A percentile compares a stretch with the other conserved stretches of the same genome.
Conservation (phyloP, 2,797 vertebrate genomes). For the Phalloptychus januarius region DNA sequence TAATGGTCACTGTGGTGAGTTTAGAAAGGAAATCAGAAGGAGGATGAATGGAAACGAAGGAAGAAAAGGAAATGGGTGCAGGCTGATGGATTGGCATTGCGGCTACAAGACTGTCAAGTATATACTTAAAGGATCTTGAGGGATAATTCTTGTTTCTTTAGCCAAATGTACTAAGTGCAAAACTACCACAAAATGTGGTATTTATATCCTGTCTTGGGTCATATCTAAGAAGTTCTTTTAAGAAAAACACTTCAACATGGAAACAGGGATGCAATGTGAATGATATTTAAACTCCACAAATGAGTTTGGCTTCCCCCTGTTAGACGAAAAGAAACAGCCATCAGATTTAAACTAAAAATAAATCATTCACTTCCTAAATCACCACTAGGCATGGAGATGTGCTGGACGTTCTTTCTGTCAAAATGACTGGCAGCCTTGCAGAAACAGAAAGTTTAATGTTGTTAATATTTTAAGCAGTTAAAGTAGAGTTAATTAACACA, state of each 20-base stretch:
- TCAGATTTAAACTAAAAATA: neutral
- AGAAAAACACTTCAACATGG: neutral
- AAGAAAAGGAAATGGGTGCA: neutral
- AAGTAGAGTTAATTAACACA: neutral
- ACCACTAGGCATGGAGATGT: neutral
- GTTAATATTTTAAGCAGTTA: neutral
- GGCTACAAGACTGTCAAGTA: constrained; percentile 10
- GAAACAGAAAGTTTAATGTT: neutral
- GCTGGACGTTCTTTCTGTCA: neutral
- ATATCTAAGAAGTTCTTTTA: neutral
- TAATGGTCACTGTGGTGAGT: constrained; percentile 33
- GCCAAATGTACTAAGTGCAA: neutral
- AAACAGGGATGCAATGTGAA: neutral
- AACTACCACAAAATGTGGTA: neutral
- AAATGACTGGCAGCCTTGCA: neutral
- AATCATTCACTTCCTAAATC: neutral
- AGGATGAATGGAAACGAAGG: constrained; percentile 16
- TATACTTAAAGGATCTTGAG: constrained; percentile 10
- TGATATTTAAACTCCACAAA: neutral
- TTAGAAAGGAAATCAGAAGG: constrained; percentile 31
- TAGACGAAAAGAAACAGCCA: neutral
- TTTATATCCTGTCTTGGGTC: neutral
- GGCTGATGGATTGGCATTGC: constrained; percentile 30
- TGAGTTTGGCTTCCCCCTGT: neutral
- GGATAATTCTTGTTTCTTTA: constrained; percentile 17